Percentiles rank a stretch among this genome's conserved stretches.
These are phyloP conservation scores for Drosophila ambigua DNA, from an alignment of 1,140 invertebrate genomes.

Conservation along the genomic window DNA sequence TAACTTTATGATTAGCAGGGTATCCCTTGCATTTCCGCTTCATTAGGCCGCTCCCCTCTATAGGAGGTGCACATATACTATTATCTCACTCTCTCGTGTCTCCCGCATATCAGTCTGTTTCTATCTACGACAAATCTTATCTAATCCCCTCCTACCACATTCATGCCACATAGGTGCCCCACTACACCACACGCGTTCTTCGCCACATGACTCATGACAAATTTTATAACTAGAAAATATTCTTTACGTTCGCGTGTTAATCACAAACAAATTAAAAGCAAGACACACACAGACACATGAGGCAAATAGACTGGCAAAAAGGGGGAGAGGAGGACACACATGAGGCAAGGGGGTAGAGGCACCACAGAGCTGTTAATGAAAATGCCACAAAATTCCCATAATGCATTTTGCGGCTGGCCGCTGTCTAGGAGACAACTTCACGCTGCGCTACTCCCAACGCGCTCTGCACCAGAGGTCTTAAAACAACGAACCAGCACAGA, in stretches of 20 bases:
- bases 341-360: not conserved
- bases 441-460: conserved; percentile 49
- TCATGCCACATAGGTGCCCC: not conserved
- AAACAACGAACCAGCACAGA: conserved; percentile 4
- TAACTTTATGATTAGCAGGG: too few relatives aligned
- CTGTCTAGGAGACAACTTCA: conserved; percentile 66
- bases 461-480: conserved; percentile 17
- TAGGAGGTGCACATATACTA: too few relatives aligned
- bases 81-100: too few relatives aligned
- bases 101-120: not conserved
- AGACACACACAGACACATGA: conserved; percentile 24
- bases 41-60: too few relatives aligned
- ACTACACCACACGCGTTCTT: not conserved
- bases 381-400: conserved; percentile 83
- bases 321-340: conserved; percentile 12
- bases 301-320: conserved; percentile 11
- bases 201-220: conserved; percentile 33
- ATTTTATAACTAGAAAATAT: conserved; percentile 34
- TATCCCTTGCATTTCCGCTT: too few relatives aligned
- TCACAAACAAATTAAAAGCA: conserved; percentile 73
- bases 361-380: conserved; percentile 71
- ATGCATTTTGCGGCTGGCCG: conserved; percentile 63
- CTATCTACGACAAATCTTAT: conserved; percentile 17
- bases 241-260: conserved; percentile 71
- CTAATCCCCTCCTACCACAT: conserved; percentile 13